Conservation (phyloP, 2,113 vertebrate genomes). For the Athene noctua region DNA sequence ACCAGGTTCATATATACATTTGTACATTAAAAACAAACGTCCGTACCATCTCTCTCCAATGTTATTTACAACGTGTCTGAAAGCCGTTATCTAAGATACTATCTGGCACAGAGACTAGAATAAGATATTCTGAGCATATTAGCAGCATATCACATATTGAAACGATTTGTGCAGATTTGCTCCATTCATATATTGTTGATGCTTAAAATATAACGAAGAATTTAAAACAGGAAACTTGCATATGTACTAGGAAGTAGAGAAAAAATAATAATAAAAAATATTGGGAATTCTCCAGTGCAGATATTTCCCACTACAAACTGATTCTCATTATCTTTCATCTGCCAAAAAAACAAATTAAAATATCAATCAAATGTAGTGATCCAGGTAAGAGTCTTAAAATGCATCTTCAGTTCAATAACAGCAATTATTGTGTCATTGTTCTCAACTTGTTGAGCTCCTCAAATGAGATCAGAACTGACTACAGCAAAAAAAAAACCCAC, state of each 20-base stretch:
- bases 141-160: neutral
- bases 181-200: neutral
- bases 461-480: slow-evolving; percentile 4
- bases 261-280: neutral
- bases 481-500: neutral
- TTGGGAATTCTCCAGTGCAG: neutral
- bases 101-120: neutral
- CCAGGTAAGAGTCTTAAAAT: slow-evolving; percentile 32
- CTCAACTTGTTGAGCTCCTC: neutral
- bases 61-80: neutral
- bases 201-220: neutral
- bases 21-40: neutral
- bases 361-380: slow-evolving; percentile 19
- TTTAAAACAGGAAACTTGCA: neutral
- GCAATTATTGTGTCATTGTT: slow-evolving; percentile 10
- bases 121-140: neutral
- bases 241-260: neutral
- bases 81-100: neutral
- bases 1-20: neutral
- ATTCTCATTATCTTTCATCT: slow-evolving; percentile 27
- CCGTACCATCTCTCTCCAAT: neutral
- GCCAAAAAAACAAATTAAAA: slow-evolving; percentile 39
- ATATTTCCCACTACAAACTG: neutral
- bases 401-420: neutral
- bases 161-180: neutral